Base-by-base conservation (phyloP, 2,797 vertebrate species). In the Gymnodraco acuticeps region DNA sequence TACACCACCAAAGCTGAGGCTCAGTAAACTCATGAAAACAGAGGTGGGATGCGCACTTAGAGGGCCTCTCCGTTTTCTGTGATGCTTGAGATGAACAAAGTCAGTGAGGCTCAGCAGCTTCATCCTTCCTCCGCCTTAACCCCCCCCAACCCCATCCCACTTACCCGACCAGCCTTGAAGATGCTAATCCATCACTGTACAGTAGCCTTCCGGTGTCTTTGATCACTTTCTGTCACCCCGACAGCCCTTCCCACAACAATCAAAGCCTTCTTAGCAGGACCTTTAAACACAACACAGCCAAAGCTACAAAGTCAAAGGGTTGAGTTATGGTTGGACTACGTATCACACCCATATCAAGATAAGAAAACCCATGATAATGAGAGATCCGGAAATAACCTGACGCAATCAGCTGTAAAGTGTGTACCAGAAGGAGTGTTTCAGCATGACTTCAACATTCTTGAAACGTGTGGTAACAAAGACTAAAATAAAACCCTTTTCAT, bases 161-260 rank as follows among this genome's bases (percentile, higher is more conserved):
- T 16, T 16, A 19, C 3, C 11, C 9, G 7, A 56, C 41, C 73
- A 69, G 82, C 84, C 89, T 93, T 86, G 78, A 92, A 93, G 82
- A 92, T 88, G 71, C 78, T 80, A 91, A 94, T 94, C 83, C 87
- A 91, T 90, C 89, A 89, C 76, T 81, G 77, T 84, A 88, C 88
- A 88, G 89, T 89, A 88, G 81, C 74, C 73, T 75, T 75, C 80
- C 68, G 6, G 74, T 73, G 58, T 78, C 87, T 91, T 93, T 93
- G 84, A 93, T 93, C 86, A 77, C 68, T 71, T 63, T 27, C 65
- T 75, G 78, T 73, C 77, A 74, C 78, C 56, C 52, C 73, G 82
- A 75, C 85, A 80, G 73, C 61, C 75, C 56, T 67, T 60, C 56
- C 80, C 64, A 70, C 86, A 80, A 90, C 84, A 91, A 89, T 85